Evolutionary conservation across 2,797 vertebrate genomes (phyloP).

Genomic region (Chaenodraco wilsoni): DNA sequence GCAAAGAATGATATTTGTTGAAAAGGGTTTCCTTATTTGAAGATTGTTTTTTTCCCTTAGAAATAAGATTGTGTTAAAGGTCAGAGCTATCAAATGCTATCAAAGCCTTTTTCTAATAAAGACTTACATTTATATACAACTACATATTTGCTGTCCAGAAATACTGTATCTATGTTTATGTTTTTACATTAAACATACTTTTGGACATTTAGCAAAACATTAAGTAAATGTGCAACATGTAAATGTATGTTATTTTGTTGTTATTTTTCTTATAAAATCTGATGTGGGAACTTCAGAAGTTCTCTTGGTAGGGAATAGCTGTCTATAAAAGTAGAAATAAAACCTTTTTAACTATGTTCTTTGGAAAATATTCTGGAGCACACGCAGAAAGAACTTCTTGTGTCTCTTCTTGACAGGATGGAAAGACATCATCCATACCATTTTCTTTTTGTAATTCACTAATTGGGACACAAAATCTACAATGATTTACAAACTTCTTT

Average conservation of each 20-base stretch:
- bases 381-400: not conserved
- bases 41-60: not conserved
- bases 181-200: not conserved
- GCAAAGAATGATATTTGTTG: not conserved
- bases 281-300: not conserved
- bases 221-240: not conserved
- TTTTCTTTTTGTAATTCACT: constrained; percentile 18
- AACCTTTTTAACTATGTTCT: not conserved
- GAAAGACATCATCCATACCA: constrained; percentile 32
- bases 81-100: not conserved
- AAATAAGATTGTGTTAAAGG: not conserved
- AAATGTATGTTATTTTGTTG: not conserved
- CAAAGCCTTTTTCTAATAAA: not conserved
- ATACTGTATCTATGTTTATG: not conserved
- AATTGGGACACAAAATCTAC: constrained; percentile 10
- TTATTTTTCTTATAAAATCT: not conserved
- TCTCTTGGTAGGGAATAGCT: too few species aligned
- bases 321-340: not conserved
- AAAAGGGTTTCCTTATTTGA: not conserved
- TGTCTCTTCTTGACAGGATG: constrained; percentile 22
- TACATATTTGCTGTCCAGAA: not conserved
- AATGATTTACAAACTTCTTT: constrained; percentile 12
- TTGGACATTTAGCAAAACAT: not conserved
- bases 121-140: not conserved
- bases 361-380: constrained; percentile 17